phyloP scores from a whole-genome alignment of 2,113 vertebrate species.

The Myrmecophaga tridactyla region DNA sequence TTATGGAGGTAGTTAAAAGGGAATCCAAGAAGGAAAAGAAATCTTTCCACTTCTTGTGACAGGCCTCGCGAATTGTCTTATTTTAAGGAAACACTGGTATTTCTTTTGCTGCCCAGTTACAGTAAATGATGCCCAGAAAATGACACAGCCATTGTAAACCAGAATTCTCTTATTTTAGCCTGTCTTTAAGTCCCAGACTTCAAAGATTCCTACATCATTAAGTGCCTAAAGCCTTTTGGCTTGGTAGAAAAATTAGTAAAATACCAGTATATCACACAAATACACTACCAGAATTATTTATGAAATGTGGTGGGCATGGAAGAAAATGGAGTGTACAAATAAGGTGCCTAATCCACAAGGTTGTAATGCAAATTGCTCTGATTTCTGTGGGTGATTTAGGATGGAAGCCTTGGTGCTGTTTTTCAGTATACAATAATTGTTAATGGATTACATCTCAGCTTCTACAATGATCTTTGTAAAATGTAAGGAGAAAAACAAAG shows the following conservation, averaged over 20 bases:
- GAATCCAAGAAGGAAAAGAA: conserved; percentile 70
- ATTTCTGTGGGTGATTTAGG: conserved; percentile 62
- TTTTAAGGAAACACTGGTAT: conserved; percentile 71
- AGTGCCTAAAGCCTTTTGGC: conserved; percentile 32
- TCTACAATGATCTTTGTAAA: conserved; percentile 58
- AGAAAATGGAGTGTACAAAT: conserved; percentile 49
- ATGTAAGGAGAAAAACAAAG: conserved; percentile 66
- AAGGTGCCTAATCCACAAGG: conserved; percentile 61
- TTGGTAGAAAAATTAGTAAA: conserved; percentile 56
- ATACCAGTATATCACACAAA: not conserved
- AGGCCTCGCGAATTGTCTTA: conserved; percentile 75
- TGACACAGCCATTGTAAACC: conserved; percentile 55
- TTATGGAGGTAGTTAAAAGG: conserved; percentile 79
- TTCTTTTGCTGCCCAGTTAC: conserved; percentile 57
- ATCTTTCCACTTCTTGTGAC: conserved; percentile 72
- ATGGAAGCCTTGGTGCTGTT: conserved; percentile 32
- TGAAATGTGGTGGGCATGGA: not conserved
- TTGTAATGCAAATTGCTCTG: not conserved
- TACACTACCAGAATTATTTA: conserved; percentile 58
- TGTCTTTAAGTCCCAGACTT: conserved; percentile 52
- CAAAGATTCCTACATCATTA: conserved; percentile 64
- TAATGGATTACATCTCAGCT: conserved; percentile 61
- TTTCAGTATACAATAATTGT: conserved; percentile 53
- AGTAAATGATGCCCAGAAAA: conserved; percentile 72
- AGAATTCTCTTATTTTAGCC: conserved; percentile 59